Evolutionary conservation across 2,797 vertebrate genomes (phyloP).

Genomic region (Acanthopagrus latus): DNA sequence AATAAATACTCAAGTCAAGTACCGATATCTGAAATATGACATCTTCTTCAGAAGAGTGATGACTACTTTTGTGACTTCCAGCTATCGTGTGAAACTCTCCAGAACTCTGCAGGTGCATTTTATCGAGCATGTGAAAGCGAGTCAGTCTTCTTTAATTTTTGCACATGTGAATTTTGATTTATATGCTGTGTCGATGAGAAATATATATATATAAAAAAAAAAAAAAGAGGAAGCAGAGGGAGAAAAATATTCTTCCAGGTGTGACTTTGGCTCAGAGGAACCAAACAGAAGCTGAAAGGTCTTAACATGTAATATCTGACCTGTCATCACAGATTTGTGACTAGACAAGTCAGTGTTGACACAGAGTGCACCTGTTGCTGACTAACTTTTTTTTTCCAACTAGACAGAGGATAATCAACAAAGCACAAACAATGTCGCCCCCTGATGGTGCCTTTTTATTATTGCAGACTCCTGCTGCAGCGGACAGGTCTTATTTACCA

Average conservation of each 20-base stretch:
- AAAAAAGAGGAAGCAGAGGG: not conserved
- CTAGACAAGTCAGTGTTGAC: constrained; percentile 50
- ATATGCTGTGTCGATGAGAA: not conserved
- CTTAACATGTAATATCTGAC: constrained; percentile 18
- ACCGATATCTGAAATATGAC: too few relatives aligned
- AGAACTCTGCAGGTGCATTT: not conserved
- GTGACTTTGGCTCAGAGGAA: not conserved
- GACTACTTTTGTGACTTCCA: too few relatives aligned
- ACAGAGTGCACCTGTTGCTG: constrained; percentile 60
- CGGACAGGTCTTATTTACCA: not conserved
- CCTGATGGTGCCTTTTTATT: constrained; percentile 52
- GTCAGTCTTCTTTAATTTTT: not conserved
- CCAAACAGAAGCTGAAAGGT: constrained; percentile 30
- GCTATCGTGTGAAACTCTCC: not conserved
- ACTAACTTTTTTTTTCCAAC: constrained; percentile 19
- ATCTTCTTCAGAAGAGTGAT: too few relatives aligned
- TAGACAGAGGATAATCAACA: constrained; percentile 19
- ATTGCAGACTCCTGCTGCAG: constrained; percentile 23
- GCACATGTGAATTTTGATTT: not conserved
- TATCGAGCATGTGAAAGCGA: not conserved
- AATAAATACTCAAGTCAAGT: too few relatives aligned
- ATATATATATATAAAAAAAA: not conserved
- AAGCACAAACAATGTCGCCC: constrained; percentile 70
- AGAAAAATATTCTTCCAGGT: not conserved
- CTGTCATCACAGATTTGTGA: constrained; percentile 52